These are phyloP conservation scores for Nerophis ophidion DNA, from an alignment of 2,113 vertebrate species.

Conservation along the genomic window DNA sequence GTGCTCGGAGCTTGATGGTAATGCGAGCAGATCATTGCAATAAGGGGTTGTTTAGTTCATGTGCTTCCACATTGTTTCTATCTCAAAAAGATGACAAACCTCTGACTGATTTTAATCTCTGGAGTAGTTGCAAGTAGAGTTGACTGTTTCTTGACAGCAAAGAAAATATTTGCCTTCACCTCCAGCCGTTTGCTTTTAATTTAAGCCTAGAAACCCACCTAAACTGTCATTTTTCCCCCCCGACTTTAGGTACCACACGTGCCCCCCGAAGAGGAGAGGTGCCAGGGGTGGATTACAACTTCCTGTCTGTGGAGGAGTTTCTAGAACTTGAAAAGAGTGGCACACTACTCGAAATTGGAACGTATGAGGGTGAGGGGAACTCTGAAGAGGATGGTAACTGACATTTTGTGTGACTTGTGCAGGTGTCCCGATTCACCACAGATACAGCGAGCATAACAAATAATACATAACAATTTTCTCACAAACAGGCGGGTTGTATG, in stretches of 20 bases:
- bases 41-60: constrained; percentile 2
- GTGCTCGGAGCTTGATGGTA: constrained; percentile 10
- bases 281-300: constrained; percentile 93
- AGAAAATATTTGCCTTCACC: background rate
- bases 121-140: constrained; percentile 6
- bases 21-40: constrained; percentile 12
- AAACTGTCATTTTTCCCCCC: constrained; percentile 17
- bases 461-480: constrained; percentile 25
- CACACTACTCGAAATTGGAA: constrained; percentile 92
- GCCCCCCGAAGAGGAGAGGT: constrained; percentile 89
- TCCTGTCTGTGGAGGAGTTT: constrained; percentile 91
- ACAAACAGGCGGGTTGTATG: constrained; percentile 28
- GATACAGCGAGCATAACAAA: constrained; percentile 18
- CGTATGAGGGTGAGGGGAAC: constrained; percentile 86
- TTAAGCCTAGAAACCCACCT: background rate
- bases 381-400: constrained; percentile 18
- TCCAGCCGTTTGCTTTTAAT: constrained; percentile 6
- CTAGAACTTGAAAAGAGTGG: constrained; percentile 86
- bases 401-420: constrained; percentile 22
- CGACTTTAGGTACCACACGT: constrained; percentile 85
- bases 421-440: constrained; percentile 46
- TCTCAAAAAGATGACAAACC: constrained; percentile 13
- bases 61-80: constrained; percentile 3
- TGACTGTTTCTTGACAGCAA: background rate
- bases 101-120: constrained; percentile 9